Evolutionary conservation across 92 coral and sea anemone species (phyloP).

Genomic region (Galaxea fascicularis): DNA sequence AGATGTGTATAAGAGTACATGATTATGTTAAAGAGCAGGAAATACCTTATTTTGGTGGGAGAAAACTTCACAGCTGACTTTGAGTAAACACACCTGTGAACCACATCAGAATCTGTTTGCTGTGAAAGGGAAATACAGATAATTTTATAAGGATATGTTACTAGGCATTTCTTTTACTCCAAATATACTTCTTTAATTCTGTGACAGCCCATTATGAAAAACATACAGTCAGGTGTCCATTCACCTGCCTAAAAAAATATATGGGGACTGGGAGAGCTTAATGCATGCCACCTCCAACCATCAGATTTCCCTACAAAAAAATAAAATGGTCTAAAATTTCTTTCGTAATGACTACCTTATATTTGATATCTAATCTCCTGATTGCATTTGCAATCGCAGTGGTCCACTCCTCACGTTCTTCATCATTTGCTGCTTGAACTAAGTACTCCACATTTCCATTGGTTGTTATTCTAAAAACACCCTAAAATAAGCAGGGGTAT

Average conservation of each 20-base stretch:
- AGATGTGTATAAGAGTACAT: neutral
- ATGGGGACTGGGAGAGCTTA: neutral
- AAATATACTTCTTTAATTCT: too few relatives aligned
- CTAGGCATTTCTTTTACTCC: too few relatives aligned
- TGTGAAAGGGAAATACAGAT: neutral
- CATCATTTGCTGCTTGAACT: conserved; percentile 89
- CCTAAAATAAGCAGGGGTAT: conserved; percentile 33
- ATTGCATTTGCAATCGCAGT: conserved; percentile 91
- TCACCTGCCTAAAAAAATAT: too few relatives aligned
- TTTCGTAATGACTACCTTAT: conserved; percentile 61
- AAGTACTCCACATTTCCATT: conserved; percentile 88
- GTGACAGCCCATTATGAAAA: too few relatives aligned
- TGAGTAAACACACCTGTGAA: neutral
- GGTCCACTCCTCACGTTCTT: conserved; percentile 89
- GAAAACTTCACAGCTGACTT: conserved; percentile 12
- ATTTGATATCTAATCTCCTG: conserved; percentile 84
- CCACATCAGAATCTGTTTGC: conserved; percentile 11
- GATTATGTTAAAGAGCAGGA: neutral
- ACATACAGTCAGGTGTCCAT: too few relatives aligned
- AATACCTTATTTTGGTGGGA: conserved; percentile 45
- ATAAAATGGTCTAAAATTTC: neutral
- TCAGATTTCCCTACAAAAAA: neutral
- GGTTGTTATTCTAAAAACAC: conserved; percentile 91
- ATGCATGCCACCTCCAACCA: neutral
- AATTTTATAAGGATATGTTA: neutral